These are phyloP conservation scores for Eumaeus atala DNA, from an alignment of 1,140 invertebrate genomes.

Conservation along the genomic window DNA sequence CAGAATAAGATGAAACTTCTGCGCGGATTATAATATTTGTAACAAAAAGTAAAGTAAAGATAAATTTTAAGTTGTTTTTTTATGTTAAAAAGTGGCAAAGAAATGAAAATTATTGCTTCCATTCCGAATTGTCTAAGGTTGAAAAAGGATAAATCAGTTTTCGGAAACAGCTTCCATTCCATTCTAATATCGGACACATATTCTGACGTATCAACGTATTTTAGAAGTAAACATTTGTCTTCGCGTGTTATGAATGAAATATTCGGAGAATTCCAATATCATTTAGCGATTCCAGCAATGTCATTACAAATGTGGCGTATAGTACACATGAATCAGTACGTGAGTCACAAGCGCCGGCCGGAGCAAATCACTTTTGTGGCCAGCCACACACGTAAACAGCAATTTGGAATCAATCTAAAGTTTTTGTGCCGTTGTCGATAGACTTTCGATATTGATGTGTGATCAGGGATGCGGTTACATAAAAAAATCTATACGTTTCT, in stretches of 20 bases:
- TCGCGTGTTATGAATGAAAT: constrained; percentile 2
- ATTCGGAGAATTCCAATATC: constrained; percentile 45
- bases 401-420: constrained; percentile 55
- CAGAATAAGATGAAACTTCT: too few relatives aligned
- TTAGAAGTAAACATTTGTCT: neutral
- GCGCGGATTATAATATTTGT: too few relatives aligned
- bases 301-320: constrained; percentile 46
- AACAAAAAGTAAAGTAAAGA: too few relatives aligned
- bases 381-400: constrained; percentile 61
- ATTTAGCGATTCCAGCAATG: constrained; percentile 49
- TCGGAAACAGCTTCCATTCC: too few relatives aligned
- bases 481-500: too few relatives aligned
- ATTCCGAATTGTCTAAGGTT: too few relatives aligned
- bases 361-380: constrained; percentile 48
- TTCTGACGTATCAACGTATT: too few relatives aligned
- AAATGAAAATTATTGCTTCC: too few relatives aligned
- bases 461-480: constrained; percentile 15
- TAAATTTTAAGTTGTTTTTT: too few relatives aligned
- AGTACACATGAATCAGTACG: constrained; percentile 53
- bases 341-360: constrained; percentile 42
- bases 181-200: too few relatives aligned
- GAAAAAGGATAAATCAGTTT: too few relatives aligned
- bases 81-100: too few relatives aligned
- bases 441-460: constrained; percentile 22
- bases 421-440: constrained; percentile 52